Conservation (phyloP, 1,140 invertebrate species). For the Microplitis mediator region DNA sequence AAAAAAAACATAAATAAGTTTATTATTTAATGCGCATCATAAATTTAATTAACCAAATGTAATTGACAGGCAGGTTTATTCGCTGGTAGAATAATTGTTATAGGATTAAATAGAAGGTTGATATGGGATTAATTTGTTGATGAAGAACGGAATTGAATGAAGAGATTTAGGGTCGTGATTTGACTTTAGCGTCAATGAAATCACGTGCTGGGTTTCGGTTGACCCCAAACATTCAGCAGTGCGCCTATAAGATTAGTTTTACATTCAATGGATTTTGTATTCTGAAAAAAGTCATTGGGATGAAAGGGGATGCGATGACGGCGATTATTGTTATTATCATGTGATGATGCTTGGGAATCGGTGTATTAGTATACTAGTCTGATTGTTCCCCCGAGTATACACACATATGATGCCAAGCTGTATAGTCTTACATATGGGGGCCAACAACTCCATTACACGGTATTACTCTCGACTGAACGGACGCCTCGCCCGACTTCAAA, state of each 20-base stretch:
- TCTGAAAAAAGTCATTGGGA: conserved; percentile 19
- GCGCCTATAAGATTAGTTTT: conserved; percentile 48
- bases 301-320: background rate
- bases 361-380: conserved; percentile 1
- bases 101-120: background rate
- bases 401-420: background rate
- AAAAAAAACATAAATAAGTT: background rate
- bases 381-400: conserved; percentile 20
- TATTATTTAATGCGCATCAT: background rate
- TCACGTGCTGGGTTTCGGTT: conserved; percentile 30
- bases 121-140: conserved; percentile 9
- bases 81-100: background rate
- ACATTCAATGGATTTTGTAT: conserved; percentile 45
- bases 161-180: conserved; percentile 5
- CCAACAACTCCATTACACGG: conserved; percentile 16
- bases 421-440: background rate
- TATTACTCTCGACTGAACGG: conserved; percentile 39
- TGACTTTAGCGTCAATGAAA: conserved; percentile 24
- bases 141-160: background rate
- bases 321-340: background rate
- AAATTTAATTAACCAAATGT: background rate
- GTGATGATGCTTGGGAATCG: conserved; percentile 5
- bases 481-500: conserved; percentile 1
- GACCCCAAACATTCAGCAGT: background rate
- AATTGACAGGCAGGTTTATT: background rate